Evolutionary conservation across 2,797 vertebrate genomes (phyloP), one percentile per base, ranked within the genome.

Genomic region (Epinephelus coioides): DNA sequence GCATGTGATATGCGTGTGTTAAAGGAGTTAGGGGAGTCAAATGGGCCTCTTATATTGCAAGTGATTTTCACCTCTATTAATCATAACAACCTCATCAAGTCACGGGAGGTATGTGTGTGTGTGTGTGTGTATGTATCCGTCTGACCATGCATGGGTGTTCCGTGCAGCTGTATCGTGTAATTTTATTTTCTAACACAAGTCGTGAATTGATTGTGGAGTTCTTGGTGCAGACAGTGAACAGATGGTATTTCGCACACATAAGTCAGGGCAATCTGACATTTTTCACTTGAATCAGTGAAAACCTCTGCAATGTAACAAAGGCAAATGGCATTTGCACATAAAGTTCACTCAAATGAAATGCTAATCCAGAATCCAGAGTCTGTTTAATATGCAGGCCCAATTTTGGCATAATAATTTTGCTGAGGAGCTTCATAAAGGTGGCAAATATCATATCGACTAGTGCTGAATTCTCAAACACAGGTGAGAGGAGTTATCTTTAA

Each of bases 51-150:
- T 80, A 86, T 86, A 91, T 88, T 88, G 86, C 84, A 49, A 91
- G 87, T 92, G 89, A 95, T 93, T 95, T 95, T 94, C 88, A 83
- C 80, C 80, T 80, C 81, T 90, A 92, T 95, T 95, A 95, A 95
- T 95, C 92, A 95, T 92, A 92, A 94, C 93, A 90, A 79, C 90
- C 82, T 93, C 90, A 88, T 92, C 92, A 91, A 91, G 77, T 78
- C 78, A 73, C 21, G 17, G 43, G 12, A 67, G 47, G 66, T 56
- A 38, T 79, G 59, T 55, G 59, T 40, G 25, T 25, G 25, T 23
- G 23, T 23, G 23, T 23, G 23, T 23, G 23, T 23, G 23, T 27
- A 2, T 71, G 50, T 14, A 47, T 53, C 43, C 30, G 47, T 62
- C 27, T 55, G 54, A 30, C 19, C 21, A 15, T 78, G n/a, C 54